Percentiles rank a stretch among this genome's conserved stretches.
phyloP scores from a whole-genome alignment of 2,888 invertebrate genomes.

The Linnaemya tessellans region DNA sequence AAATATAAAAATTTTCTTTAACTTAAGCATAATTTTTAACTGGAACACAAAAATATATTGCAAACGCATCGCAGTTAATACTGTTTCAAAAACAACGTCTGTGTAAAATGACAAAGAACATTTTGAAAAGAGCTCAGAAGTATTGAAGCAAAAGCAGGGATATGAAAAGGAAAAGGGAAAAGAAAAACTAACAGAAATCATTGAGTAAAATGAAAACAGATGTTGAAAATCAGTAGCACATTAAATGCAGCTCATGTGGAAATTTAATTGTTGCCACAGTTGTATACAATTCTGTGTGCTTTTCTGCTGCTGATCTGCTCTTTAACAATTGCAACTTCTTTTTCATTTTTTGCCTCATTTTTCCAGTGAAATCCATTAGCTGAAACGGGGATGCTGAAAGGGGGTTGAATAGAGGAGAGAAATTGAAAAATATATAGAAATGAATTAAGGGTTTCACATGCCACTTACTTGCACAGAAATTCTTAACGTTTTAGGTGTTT shows the following conservation, averaged over 20 bases:
- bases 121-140: conserved; percentile 26
- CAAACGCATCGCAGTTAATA: conserved; percentile 16
- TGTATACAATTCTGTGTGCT: conserved; percentile 43
- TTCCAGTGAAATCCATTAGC: conserved; percentile 38
- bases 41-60: background rate
- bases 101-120: conserved; percentile 25
- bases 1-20: background rate
- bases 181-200: conserved; percentile 37
- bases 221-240: conserved; percentile 82
- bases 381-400: conserved; percentile 28
- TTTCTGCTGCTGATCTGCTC: conserved; percentile 28
- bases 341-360: background rate
- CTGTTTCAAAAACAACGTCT: conserved; percentile 16
- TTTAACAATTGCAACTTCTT: conserved; percentile 53
- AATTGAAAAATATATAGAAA: background rate
- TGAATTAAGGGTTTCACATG: conserved; percentile 44
- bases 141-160: background rate
- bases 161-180: background rate
- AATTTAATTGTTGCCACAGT: conserved; percentile 79
- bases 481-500: conserved; percentile 67
- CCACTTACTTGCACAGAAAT: conserved; percentile 30
- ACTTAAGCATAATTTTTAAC: background rate
- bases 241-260: conserved; percentile 81
- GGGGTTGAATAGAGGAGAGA: conserved; percentile 43
- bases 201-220: conserved; percentile 80